Evolutionary conservation across 2,113 vertebrate species (phyloP).

Genomic region (Pampusana beccarii): DNA sequence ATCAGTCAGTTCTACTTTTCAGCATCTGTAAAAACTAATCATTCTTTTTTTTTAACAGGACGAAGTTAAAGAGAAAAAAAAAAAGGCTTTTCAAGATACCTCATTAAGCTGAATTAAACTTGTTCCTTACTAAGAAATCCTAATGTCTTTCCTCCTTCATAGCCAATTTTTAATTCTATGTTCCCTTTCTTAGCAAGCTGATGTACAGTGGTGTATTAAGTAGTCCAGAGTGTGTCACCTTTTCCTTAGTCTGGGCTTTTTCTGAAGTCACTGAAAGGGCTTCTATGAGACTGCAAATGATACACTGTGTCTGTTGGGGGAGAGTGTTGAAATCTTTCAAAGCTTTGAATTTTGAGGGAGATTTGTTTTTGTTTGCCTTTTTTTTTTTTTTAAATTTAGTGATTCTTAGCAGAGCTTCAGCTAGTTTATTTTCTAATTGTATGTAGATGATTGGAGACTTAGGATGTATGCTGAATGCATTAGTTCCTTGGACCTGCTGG

Average conservation of each 20-base stretch:
- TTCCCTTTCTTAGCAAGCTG: background rate
- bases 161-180: background rate
- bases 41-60: background rate
- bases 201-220: background rate
- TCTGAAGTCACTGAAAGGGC: background rate
- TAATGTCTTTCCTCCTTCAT: background rate
- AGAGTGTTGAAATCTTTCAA: background rate
- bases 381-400: background rate
- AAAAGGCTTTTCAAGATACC: background rate
- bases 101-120: background rate
- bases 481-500: background rate
- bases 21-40: background rate
- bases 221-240: background rate
- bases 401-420: background rate
- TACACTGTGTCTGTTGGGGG: background rate
- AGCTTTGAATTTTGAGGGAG: background rate
- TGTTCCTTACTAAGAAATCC: background rate
- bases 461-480: background rate
- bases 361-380: background rate
- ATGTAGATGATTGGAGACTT: background rate
- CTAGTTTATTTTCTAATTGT: background rate
- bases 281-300: background rate
- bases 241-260: background rate
- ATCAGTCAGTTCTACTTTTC: background rate
- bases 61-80: background rate